phyloP scores from a whole-genome alignment of 2,888 invertebrate species.

The Anthrax anthrax region DNA sequence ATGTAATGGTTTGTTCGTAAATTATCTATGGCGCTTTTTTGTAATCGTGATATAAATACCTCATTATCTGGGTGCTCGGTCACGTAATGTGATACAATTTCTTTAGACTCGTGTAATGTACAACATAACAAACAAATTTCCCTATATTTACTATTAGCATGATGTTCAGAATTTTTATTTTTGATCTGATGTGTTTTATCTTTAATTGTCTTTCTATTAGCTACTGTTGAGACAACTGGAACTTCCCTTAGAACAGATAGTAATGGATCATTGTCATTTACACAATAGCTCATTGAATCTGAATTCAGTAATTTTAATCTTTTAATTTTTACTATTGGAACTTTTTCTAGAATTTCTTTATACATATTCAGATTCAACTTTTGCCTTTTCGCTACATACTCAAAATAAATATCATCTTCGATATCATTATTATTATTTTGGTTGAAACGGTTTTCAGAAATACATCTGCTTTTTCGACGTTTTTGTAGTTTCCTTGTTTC shows the following conservation, averaged over 20 bases:
- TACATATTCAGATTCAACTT: not conserved
- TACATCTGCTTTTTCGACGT: no score
- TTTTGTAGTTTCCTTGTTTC: no score
- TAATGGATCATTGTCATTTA: not conserved
- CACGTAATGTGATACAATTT: slow-evolving; percentile 2
- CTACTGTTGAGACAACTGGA: no score
- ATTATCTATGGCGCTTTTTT: not conserved
- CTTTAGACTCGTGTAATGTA: not conserved
- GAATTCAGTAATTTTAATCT: not conserved
- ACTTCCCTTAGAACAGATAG: no score
- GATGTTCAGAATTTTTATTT: not conserved
- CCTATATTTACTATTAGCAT: not conserved
- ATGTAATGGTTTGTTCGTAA: not conserved
- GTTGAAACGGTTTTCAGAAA: no score
- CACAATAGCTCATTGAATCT: no score
- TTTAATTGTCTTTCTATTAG: no score
- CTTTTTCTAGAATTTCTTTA: not conserved
- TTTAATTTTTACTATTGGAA: not conserved
- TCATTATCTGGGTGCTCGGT: not conserved
- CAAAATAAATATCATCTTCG: slow-evolving; percentile 1
- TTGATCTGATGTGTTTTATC: no score
- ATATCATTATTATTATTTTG: not conserved
- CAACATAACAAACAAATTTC: not conserved
- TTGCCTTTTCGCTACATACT: not conserved
- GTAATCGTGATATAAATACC: not conserved